A percentile compares a stretch with the other conserved stretches of the same genome.
phyloP scores from a whole-genome alignment of 2,888 invertebrate species.

The Beris chalybata region DNA sequence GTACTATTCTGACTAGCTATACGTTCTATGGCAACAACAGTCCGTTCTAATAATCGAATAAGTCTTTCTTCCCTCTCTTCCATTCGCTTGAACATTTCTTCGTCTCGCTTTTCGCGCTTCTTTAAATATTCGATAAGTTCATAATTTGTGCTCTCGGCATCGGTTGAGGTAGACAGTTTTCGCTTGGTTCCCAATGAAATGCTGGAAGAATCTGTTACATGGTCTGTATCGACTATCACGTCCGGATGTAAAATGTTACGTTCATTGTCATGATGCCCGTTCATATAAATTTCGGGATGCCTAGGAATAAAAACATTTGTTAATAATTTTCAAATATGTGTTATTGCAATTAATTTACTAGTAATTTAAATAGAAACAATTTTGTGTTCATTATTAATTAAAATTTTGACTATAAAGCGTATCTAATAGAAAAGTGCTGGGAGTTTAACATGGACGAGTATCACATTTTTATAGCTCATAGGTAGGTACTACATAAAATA shows the following conservation, averaged over 20 bases:
- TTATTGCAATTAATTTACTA: too few relatives aligned
- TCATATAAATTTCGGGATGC: constrained; percentile 47
- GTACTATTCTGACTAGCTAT: constrained; percentile 43
- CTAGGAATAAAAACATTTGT: constrained; percentile 39
- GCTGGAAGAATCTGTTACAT: constrained; percentile 52
- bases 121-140: constrained; percentile 56
- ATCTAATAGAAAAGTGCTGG: too few relatives aligned
- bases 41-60: constrained; percentile 52
- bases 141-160: constrained; percentile 49
- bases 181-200: constrained; percentile 46
- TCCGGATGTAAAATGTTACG: constrained; percentile 53
- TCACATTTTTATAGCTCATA: too few relatives aligned
- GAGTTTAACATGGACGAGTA: too few relatives aligned
- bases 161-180: constrained; percentile 50
- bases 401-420: too few relatives aligned
- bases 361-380: too few relatives aligned
- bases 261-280: constrained; percentile 31
- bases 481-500: too few relatives aligned
- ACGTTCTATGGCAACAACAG: constrained; percentile 54
- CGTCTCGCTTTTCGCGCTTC: constrained; percentile 54
- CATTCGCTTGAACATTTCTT: constrained; percentile 53
- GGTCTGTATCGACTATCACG: constrained; percentile 55
- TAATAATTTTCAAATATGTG: not conserved
- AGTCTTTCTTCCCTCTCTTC: constrained; percentile 55
- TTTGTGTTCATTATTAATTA: too few relatives aligned